phyloP scores from a whole-genome alignment of 23 tunicate genomes.

The Clavelina lepadiformis region DNA sequence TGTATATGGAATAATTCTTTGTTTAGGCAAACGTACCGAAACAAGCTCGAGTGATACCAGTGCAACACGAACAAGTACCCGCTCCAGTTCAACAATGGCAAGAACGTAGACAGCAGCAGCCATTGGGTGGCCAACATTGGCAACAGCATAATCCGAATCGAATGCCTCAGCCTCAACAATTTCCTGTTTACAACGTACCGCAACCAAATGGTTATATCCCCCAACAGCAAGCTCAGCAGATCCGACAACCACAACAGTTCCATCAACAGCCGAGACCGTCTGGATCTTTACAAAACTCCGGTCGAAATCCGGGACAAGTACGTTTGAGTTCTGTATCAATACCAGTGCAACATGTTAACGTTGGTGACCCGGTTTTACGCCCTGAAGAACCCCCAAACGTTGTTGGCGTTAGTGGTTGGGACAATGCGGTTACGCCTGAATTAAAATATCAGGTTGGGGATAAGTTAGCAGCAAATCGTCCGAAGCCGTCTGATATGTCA shows the following conservation, averaged over 20 bases:
- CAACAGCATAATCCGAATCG: constrained; percentile 14
- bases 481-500: too few species aligned
- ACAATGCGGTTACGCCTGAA: too few species aligned
- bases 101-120: constrained; percentile 28
- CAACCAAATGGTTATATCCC: constrained; percentile 1
- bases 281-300: too few species aligned
- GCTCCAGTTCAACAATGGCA: background rate
- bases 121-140: background rate
- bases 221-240: background rate
- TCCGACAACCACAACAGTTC: background rate
- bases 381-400: too few species aligned
- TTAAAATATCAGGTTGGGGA: too few species aligned
- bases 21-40: constrained; percentile 10
- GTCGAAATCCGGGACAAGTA: too few species aligned
- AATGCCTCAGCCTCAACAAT: constrained; percentile 35
- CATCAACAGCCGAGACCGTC: background rate
- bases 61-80: constrained; percentile 26
- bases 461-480: too few species aligned
- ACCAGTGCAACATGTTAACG: too few species aligned
- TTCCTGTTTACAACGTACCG: background rate
- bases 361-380: too few species aligned
- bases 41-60: constrained; percentile 33
- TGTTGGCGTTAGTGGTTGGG: too few species aligned
- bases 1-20: background rate
- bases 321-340: too few species aligned